These are phyloP conservation scores for Diadromus collaris DNA, from an alignment of 2,888 invertebrate species.

Conservation along the genomic window DNA sequence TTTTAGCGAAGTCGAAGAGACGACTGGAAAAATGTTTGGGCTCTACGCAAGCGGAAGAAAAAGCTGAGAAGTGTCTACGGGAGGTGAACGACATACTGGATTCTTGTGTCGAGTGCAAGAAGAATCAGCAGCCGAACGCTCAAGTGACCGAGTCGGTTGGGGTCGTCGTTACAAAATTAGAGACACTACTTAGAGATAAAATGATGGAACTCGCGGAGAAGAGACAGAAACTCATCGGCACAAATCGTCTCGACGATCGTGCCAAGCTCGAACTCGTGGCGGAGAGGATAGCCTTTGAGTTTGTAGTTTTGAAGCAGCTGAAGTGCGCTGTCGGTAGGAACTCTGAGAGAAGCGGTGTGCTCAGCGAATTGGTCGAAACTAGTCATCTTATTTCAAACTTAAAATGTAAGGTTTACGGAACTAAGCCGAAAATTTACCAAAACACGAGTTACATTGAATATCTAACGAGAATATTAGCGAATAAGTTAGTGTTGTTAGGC, in stretches of 20 bases:
- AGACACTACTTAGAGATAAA: conserved; percentile 86
- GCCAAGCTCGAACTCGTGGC: conserved; percentile 88
- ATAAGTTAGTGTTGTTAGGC: conserved; percentile 82
- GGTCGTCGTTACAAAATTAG: conserved; percentile 79
- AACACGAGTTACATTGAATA: conserved; percentile 83
- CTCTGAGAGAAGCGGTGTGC: conserved; percentile 71
- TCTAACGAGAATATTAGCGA: conserved; percentile 88
- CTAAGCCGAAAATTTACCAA: conserved; percentile 78
- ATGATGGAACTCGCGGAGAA: conserved; percentile 86
- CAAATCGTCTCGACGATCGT: conserved; percentile 85
- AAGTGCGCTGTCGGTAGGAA: conserved; percentile 71
- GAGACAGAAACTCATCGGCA: conserved; percentile 85
- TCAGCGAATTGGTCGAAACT: conserved; percentile 87
- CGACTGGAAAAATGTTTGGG: conserved; percentile 75
- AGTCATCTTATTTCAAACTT: conserved; percentile 88
- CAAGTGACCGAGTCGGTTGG: conserved; percentile 73
- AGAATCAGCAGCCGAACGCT: conserved; percentile 67
- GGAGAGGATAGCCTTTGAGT: conserved; percentile 91
- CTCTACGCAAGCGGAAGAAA: conserved; percentile 76
- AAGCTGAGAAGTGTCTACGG: conserved; percentile 76
- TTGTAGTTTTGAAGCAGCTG: conserved; percentile 84
- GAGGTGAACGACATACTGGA: conserved; percentile 77
- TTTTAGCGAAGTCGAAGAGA: conserved; percentile 74
- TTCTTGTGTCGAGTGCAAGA: conserved; percentile 74
- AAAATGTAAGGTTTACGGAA: conserved; percentile 82